phyloP scores from a whole-genome alignment of 2,888 invertebrate species.

The Sarcophaga caerulescens region DNA sequence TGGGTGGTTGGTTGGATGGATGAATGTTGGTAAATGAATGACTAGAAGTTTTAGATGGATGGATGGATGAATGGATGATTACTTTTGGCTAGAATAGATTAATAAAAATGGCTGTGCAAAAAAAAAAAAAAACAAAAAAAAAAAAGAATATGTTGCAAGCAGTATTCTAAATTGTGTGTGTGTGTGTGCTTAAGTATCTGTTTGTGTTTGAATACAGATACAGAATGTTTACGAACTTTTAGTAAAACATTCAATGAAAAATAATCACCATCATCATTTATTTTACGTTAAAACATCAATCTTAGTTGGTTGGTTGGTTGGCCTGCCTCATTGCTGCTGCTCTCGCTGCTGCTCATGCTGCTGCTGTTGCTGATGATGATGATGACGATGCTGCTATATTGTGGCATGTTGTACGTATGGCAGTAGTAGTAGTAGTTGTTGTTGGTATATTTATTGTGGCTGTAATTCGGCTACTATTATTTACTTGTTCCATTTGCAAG shows the following conservation, averaged over 20 bases:
- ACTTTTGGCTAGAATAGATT: slow-evolving; percentile 57
- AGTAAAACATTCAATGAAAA: slow-evolving; percentile 77
- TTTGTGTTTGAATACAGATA: slow-evolving; percentile 23
- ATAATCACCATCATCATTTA: slow-evolving; percentile 80
- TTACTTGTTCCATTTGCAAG: slow-evolving; percentile 44
- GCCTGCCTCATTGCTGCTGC: slow-evolving; percentile 45
- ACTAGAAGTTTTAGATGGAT: slow-evolving; percentile 52
- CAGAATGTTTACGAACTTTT: slow-evolving; percentile 43
- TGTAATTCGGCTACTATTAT: slow-evolving; percentile 40
- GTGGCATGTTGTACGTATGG: neutral
- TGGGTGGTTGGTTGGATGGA: neutral
- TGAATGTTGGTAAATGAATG: slow-evolving; percentile 64
- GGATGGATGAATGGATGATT: slow-evolving; percentile 62
- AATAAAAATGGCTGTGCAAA: slow-evolving; percentile 37
- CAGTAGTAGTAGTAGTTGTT: slow-evolving; percentile 17
- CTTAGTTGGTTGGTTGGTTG: slow-evolving; percentile 72
- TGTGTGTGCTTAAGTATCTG: slow-evolving; percentile 8
- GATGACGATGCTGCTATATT: too few species aligned
- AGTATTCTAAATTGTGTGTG: neutral
- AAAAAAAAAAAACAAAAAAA: slow-evolving; percentile 19
- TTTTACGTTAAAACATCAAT: slow-evolving; percentile 79
- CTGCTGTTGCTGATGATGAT: neutral
- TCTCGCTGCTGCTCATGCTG: slow-evolving; percentile 16
- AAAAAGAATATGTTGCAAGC: neutral
- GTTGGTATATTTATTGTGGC: slow-evolving; percentile 26